These are phyloP conservation scores for Pampusana beccarii DNA, from an alignment of 2,113 vertebrate genomes.

Conservation along the genomic window DNA sequence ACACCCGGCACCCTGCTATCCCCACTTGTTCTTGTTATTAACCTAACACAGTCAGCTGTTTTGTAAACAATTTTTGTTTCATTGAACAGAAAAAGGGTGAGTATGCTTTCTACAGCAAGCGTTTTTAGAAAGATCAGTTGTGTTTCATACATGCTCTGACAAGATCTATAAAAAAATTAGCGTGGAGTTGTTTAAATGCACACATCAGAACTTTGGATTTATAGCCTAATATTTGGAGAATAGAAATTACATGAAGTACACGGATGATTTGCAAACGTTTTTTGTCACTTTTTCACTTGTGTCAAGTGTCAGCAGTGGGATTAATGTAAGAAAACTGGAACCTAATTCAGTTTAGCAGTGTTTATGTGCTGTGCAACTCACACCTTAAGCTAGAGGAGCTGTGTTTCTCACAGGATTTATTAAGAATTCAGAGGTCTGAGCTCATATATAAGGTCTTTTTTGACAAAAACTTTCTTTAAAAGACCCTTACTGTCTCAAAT, in stretches of 20 bases:
- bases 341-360: neutral
- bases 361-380: neutral
- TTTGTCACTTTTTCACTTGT: neutral
- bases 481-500: neutral
- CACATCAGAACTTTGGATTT: neutral
- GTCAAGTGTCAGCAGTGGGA: neutral
- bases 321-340: neutral
- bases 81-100: neutral
- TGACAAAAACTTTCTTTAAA: neutral
- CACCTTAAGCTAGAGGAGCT: neutral
- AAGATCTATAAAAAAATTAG: neutral
- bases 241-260: neutral
- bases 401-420: neutral
- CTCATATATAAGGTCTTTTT: neutral
- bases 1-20: accelerated
- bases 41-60: neutral
- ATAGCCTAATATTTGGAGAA: neutral
- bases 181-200: neutral
- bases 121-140: neutral
- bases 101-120: accelerated
- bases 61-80: neutral
- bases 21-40: neutral
- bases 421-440: neutral
- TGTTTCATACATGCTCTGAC: neutral
- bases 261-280: neutral